Evolutionary conservation across 2,888 invertebrate genomes (phyloP), one percentile per base, ranked within the genome.

Genomic region (Microplitis manilae): DNA sequence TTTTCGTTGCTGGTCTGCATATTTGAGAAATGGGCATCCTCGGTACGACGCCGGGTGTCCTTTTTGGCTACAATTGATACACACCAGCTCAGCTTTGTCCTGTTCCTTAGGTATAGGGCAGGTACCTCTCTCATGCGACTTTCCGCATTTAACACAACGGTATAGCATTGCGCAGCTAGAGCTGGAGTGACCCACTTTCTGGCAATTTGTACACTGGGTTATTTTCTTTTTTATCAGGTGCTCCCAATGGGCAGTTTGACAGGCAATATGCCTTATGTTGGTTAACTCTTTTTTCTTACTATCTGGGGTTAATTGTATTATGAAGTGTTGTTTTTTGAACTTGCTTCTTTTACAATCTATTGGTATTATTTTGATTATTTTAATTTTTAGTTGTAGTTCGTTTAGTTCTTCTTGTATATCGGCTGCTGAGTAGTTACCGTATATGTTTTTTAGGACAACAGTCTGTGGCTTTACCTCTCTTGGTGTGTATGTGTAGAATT

Each of bases 1-100:
- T 13, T 41, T 62, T 1, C 17, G 39, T 65, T 62, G 17, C 17
- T 20, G 50, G 8, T 1, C 9, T 6, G 73, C 70, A 6, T 17
- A 68, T 64, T 69, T 73, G 0, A 68, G 15, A 17, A 41, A 69
- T 1, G 77, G 68, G 60, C 77, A 77, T 1, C 77, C 77, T 62
- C 15, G 39, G 15, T 74, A 77, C 0, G 59, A 69, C 1, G 77
- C 77, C 6, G 77, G 77, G 67, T 77, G 77, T 2, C 77, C 77
- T 2, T 60, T 17, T 30, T 50, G 7, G 4, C 64, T 59, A 9
- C 77, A 77, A 59, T 77, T 77, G 59, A 69, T 73, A 17, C 77
- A 77, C 38, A 20, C 39, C 5, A 77, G 62, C n/a, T 30, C 0
- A 5, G 69, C 50, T 73, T 73, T 73, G 2, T 20, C 15, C 0